Conservation (phyloP, 2,113 vertebrate genomes). For the Poicephalus gulielmi region DNA sequence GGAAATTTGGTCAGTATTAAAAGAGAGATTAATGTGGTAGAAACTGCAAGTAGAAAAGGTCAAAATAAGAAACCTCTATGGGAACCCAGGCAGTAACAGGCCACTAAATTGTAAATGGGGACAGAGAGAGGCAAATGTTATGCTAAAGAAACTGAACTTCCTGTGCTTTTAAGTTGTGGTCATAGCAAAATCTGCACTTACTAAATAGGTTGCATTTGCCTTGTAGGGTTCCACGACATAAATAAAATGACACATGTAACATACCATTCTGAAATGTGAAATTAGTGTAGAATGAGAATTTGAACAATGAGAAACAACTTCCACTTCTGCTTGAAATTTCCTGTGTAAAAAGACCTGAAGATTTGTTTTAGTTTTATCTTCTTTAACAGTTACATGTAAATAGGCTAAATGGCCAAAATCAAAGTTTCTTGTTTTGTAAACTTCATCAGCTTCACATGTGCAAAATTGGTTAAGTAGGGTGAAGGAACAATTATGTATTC, state of each 20-base stretch:
- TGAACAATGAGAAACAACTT: constrained; percentile 76
- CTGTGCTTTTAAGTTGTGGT: constrained; percentile 61
- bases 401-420: background rate
- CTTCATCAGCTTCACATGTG: background rate
- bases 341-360: constrained; percentile 30
- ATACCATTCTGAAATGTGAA: constrained; percentile 63
- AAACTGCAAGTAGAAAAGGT: background rate
- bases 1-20: background rate
- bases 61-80: constrained; percentile 21
- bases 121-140: background rate
- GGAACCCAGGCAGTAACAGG: constrained; percentile 4
- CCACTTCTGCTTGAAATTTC: constrained; percentile 56
- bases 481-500: background rate
- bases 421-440: constrained; percentile 3
- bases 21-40: background rate
- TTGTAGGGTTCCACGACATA: constrained; percentile 64
- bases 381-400: constrained; percentile 6
- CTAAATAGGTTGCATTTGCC: constrained; percentile 64
- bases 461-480: background rate
- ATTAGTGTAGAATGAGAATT: constrained; percentile 65
- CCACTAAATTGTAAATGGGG: constrained; percentile 42
- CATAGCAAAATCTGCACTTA: constrained; percentile 72
- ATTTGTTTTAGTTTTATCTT: constrained; percentile 49
- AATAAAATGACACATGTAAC: constrained; percentile 74
- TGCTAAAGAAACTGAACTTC: constrained; percentile 62